phyloP scores from a whole-genome alignment of 2,888 invertebrate species.

The Bimastos eiseni region DNA sequence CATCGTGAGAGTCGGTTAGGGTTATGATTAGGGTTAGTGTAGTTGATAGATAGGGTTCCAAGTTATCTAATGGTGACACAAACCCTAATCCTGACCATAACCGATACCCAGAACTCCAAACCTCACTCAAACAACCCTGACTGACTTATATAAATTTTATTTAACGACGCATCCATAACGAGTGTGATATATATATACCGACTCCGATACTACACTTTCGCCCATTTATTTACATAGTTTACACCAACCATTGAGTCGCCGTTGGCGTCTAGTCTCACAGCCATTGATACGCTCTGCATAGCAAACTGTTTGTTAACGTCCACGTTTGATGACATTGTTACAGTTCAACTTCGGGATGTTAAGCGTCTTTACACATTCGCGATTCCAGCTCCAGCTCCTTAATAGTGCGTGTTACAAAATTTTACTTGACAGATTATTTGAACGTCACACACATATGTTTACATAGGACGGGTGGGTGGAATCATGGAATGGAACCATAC shows the following conservation, averaged over 20 bases:
- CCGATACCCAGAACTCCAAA: no score
- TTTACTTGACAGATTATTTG: neutral
- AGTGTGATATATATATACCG: no score
- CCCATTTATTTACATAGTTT: neutral
- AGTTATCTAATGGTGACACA: no score
- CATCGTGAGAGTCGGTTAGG: no score
- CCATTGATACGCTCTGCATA: neutral
- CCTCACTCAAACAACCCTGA: no score
- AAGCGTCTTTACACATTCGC: neutral
- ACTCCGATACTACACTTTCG: no score
- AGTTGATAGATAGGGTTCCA: no score
- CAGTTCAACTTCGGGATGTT: neutral
- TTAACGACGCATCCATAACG: no score
- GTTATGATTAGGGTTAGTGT: no score
- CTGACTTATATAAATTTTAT: no score
- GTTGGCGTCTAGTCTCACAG: neutral
- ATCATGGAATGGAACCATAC: no score
- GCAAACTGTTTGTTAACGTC: constrained; percentile 10
- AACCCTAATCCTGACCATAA: no score
- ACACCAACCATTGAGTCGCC: constrained; percentile 5
- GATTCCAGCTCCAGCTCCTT: neutral
- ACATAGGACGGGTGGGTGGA: neutral
- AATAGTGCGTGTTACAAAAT: neutral
- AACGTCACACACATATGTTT: neutral
- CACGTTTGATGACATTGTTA: constrained; percentile 21